These are phyloP conservation scores for Acanthisitta chloris DNA, from an alignment of 2,113 vertebrate species.

Conservation along the genomic window DNA sequence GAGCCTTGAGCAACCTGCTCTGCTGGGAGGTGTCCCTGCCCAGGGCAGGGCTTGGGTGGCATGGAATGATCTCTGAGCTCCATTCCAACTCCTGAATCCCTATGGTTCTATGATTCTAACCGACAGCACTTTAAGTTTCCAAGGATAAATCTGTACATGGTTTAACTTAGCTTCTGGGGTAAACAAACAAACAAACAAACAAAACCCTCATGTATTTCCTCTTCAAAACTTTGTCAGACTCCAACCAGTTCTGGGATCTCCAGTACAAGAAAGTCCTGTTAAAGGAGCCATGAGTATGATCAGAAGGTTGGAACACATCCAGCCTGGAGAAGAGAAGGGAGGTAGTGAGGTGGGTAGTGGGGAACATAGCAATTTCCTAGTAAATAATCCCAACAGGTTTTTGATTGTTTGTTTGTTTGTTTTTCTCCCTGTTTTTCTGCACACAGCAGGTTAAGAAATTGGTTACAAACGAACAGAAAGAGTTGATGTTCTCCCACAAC, in stretches of 20 bases:
- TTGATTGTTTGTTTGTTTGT: background rate
- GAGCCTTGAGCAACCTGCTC: too few species aligned
- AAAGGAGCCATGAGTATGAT: background rate
- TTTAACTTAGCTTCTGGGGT: background rate
- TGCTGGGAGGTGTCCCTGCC: too few species aligned
- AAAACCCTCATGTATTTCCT: background rate
- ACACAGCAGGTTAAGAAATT: background rate
- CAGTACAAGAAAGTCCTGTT: background rate
- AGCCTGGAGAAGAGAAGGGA: background rate
- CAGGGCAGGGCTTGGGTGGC: too few species aligned
- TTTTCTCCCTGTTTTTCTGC: background rate
- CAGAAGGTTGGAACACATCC: background rate
- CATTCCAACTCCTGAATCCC: too few species aligned
- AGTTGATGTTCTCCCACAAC: background rate
- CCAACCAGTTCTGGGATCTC: background rate
- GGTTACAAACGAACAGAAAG: background rate
- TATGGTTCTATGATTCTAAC: too few species aligned
- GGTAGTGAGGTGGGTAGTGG: too few species aligned
- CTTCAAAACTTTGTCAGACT: background rate
- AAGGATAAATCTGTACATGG: background rate
- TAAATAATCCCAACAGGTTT: background rate
- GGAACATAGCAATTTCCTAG: background rate
- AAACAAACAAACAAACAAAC: background rate
- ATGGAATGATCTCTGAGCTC: too few species aligned
- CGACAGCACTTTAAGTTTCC: too few species aligned